phyloP scores from a whole-genome alignment of 2,113 vertebrate species.

The Eulemur macaco region DNA sequence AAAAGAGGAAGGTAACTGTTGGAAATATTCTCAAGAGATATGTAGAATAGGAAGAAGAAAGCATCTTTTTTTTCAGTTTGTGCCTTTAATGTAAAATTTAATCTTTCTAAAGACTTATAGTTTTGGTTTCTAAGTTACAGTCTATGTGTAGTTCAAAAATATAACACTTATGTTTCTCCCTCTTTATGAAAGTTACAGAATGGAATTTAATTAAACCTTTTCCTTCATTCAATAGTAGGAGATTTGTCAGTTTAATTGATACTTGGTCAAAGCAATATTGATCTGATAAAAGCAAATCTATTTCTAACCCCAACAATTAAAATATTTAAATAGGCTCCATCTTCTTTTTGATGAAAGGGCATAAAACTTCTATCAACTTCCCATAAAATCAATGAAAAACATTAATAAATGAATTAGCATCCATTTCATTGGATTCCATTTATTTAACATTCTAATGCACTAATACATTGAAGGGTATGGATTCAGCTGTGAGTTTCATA shows the following conservation, averaged over 20 bases:
- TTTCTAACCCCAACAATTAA: conserved; percentile 85
- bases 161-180: neutral
- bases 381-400: conserved; percentile 77
- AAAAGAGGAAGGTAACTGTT: neutral
- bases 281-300: conserved; percentile 88
- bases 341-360: conserved; percentile 78
- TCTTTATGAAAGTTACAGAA: conserved; percentile 71
- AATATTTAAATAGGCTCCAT: conserved; percentile 83
- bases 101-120: neutral
- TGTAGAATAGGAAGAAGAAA: neutral
- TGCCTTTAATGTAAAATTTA: neutral
- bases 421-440: conserved; percentile 74
- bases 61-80: neutral
- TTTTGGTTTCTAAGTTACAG: conserved; percentile 36
- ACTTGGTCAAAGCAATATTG: conserved; percentile 86
- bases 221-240: conserved; percentile 80
- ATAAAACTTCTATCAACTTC: conserved; percentile 73
- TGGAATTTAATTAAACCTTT: conserved; percentile 85
- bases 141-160: conserved; percentile 33
- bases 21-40: neutral
- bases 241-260: conserved; percentile 86
- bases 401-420: conserved; percentile 83
- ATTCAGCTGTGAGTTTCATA: neutral
- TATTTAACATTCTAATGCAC: conserved; percentile 74
- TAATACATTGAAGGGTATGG: conserved; percentile 53